phyloP scores from a whole-genome alignment of 2,797 vertebrate genomes.

The Poecilia velifera region DNA sequence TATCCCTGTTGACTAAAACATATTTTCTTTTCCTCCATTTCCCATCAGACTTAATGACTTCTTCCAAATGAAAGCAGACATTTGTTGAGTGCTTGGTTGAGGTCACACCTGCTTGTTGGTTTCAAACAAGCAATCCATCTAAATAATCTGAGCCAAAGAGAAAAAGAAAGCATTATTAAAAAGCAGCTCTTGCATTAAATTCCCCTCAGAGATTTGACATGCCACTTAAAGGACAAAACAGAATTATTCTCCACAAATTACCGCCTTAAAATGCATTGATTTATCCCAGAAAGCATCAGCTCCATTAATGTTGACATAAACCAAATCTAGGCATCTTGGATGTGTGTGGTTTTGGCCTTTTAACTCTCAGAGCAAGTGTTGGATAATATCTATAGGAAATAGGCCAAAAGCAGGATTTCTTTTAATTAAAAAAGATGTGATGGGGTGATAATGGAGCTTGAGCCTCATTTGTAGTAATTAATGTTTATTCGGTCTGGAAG shows the following conservation, averaged over 20 bases:
- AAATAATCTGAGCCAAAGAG: slow-evolving; percentile 46
- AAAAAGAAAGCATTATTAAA: slow-evolving; percentile 38
- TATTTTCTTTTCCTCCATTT: slow-evolving; percentile 3
- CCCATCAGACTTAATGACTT: slow-evolving; percentile 30
- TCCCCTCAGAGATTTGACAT: slow-evolving; percentile 25
- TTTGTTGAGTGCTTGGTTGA: slow-evolving; percentile 26
- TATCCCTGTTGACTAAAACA: neutral
- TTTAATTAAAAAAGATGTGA: neutral
- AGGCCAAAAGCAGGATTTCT: neutral
- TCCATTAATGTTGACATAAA: neutral
- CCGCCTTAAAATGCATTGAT: slow-evolving; percentile 16
- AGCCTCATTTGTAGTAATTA: slow-evolving; percentile 33
- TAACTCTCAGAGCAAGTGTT: neutral
- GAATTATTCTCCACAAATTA: slow-evolving; percentile 56
- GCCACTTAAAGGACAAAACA: slow-evolving; percentile 58
- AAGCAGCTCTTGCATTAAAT: slow-evolving; percentile 31
- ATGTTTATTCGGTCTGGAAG: slow-evolving; percentile 24
- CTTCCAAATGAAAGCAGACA: slow-evolving; percentile 40
- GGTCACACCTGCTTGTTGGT: slow-evolving; percentile 58
- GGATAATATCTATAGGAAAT: neutral
- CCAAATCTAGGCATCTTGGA: neutral
- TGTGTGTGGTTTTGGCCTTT: neutral
- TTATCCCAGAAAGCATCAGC: slow-evolving; percentile 12
- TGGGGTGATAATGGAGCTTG: neutral
- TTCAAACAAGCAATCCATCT: slow-evolving; percentile 35